Conservation (phyloP, 2,797 vertebrate genomes). For the Eulemur rubriventer region DNA sequence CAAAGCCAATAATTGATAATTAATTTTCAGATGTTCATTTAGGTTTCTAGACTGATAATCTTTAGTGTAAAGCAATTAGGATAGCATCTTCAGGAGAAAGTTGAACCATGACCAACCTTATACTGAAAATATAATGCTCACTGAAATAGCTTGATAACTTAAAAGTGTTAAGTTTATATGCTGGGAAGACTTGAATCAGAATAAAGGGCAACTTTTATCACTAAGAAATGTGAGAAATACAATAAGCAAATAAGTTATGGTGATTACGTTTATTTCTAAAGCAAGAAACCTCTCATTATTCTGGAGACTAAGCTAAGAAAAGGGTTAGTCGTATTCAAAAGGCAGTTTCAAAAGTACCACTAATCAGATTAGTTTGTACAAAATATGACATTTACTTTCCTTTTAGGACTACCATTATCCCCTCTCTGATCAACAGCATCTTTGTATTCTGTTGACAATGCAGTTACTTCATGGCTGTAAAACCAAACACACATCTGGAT, state of each 20-base stretch:
- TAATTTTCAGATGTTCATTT: neutral
- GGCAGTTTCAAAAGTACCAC: slow-evolving; percentile 13
- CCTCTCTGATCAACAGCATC: slow-evolving; percentile 24
- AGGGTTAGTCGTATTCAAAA: slow-evolving; percentile 9
- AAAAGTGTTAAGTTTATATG: neutral
- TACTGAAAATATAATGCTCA: neutral
- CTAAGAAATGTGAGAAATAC: neutral
- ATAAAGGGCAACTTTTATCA: slow-evolving; percentile 23
- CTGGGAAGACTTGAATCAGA: neutral
- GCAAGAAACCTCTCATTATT: slow-evolving; percentile 22
- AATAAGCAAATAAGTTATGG: slow-evolving; percentile 31
- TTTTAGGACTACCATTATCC: neutral
- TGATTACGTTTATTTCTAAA: slow-evolving; percentile 11
- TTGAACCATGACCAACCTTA: neutral
- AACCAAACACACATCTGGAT: slow-evolving; percentile 15
- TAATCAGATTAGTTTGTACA: slow-evolving; percentile 43
- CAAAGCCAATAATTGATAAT: neutral
- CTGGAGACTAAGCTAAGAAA: slow-evolving; percentile 50
- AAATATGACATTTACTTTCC: neutral
- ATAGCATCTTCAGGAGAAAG: neutral
- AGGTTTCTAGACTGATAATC: neutral
- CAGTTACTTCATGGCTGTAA: neutral
- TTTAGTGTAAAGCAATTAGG: neutral
- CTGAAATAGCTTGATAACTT: neutral
- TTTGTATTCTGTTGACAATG: neutral